Percentiles rank a stretch among this genome's conserved stretches.
phyloP scores from a whole-genome alignment of 2,888 invertebrate species.

The Epinotia ramella region DNA sequence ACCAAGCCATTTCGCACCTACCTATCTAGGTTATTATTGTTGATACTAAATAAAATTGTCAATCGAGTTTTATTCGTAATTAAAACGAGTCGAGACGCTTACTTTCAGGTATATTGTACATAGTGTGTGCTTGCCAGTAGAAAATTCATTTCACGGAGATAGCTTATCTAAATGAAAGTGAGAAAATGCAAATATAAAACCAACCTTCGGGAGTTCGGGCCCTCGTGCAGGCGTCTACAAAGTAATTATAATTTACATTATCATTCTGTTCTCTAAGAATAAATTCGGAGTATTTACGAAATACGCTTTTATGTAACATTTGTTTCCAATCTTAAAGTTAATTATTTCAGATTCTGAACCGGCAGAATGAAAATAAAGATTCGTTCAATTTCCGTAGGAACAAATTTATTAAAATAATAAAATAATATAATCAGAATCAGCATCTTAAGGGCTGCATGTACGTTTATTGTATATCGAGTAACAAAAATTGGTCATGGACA shows the following conservation, averaged over 20 bases:
- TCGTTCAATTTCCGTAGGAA: slow-evolving; percentile 27
- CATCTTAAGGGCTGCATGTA: neutral
- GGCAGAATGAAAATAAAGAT: slow-evolving; percentile 31
- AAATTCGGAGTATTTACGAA: slow-evolving; percentile 35
- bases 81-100: neutral
- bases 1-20: too few species aligned
- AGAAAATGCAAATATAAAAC: slow-evolving; percentile 33
- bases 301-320: slow-evolving; percentile 27
- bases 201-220: slow-evolving; percentile 21
- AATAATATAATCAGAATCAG: neutral
- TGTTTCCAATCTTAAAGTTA: slow-evolving; percentile 26
- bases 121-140: neutral
- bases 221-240: slow-evolving; percentile 14
- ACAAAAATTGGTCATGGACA: neutral
- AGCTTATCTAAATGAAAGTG: slow-evolving; percentile 40
- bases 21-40: too few species aligned
- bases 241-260: slow-evolving; percentile 43
- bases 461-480: neutral
- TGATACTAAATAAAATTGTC: neutral
- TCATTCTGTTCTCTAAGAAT: slow-evolving; percentile 34
- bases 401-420: slow-evolving; percentile 17
- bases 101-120: too few species aligned
- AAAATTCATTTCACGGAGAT: slow-evolving; percentile 26
- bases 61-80: neutral
- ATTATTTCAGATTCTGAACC: slow-evolving; percentile 35